Base-by-base conservation (phyloP, 2,113 vertebrate genomes). In the Ceuthmochares aereus region DNA sequence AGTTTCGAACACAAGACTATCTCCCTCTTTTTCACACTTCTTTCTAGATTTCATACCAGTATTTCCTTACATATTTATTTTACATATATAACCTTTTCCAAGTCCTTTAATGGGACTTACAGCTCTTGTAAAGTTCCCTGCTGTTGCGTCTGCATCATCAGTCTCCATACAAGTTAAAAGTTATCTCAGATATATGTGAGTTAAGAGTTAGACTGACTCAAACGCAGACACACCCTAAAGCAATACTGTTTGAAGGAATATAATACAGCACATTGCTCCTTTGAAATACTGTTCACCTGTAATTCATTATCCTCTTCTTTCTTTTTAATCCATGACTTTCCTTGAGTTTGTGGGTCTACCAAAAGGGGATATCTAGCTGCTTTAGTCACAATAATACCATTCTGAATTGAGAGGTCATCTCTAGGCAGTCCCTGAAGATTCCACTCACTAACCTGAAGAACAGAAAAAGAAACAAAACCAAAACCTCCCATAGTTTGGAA, bases 381-480 rank as follows among this genome's bases (percentile, higher is more conserved):
- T 70, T 98, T 98, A 43, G 98, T 98, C 76, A 98, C 98, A 95
- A 98, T 98, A 22, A 98, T 98, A 60, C 98, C 98, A 79, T 98
- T 98, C 94, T 98, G 98, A 96, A 98, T 98, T 63, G 98, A 98
- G 52, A 98, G 96, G 62, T 98, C 97, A 84, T 98, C 98, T 95
- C 98, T 97, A 55, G 98, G 98, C 34, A 98, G 64, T 14, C 98
- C 98, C 82, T 98, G 98, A 52, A 98, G 97, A 26, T 97, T 98
- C 98, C 98, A 98, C 58, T 98, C 98, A 16, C 97, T 97, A 80
- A 98, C 97, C 98, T 98, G 62, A 64, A 64, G 6, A 49, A 56
- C 8, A 60, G 7, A 63, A 83, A 67, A 54, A 43, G 10, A 19
- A 4, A 12, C 9, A 14, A 29, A 12, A 17, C 10, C 6, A 7